phyloP scores from a whole-genome alignment of 2,888 invertebrate species.

The Parthenolecanium corni region DNA sequence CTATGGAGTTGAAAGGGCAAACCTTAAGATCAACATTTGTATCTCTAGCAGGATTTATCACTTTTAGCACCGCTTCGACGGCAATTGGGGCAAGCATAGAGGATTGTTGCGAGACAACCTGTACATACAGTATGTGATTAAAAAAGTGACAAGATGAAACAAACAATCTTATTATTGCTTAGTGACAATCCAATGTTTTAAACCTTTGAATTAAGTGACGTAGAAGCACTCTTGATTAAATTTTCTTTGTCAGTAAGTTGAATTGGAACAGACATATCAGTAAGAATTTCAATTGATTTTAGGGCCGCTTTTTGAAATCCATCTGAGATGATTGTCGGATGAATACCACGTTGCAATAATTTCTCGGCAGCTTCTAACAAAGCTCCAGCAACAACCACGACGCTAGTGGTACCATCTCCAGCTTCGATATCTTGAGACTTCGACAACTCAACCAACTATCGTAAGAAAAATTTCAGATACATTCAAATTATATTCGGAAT shows the following conservation, averaged over 20 bases:
- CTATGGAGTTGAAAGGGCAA: background rate
- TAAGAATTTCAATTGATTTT: conserved; percentile 65
- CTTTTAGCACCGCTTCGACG: conserved; percentile 88
- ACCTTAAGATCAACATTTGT: conserved; percentile 72
- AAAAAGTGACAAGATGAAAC: too few relatives aligned
- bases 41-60: conserved; percentile 59
- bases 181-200: too few relatives aligned
- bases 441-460: conserved; percentile 87
- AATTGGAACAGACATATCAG: conserved; percentile 72
- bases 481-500: too few relatives aligned
- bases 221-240: conserved; percentile 85
- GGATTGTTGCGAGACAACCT: conserved; percentile 95
- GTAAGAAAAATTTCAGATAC: background rate
- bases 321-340: conserved; percentile 95
- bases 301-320: conserved; percentile 80
- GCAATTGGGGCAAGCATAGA: conserved; percentile 91
- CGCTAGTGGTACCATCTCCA: conserved; percentile 98
- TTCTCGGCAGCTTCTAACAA: conserved; percentile 88
- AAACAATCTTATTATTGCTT: too few relatives aligned
- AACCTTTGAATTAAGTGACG: conserved; percentile 91
- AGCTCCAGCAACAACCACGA: conserved; percentile 94
- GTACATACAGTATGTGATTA: background rate
- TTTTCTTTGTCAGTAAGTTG: conserved; percentile 76
- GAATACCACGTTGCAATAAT: conserved; percentile 83
- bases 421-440: conserved; percentile 98